A percentile compares a stretch with the other conserved stretches of the same genome.
Evolutionary conservation across 2,113 vertebrate genomes (phyloP).

Genomic region (Nothoprocta pentlandii): DNA sequence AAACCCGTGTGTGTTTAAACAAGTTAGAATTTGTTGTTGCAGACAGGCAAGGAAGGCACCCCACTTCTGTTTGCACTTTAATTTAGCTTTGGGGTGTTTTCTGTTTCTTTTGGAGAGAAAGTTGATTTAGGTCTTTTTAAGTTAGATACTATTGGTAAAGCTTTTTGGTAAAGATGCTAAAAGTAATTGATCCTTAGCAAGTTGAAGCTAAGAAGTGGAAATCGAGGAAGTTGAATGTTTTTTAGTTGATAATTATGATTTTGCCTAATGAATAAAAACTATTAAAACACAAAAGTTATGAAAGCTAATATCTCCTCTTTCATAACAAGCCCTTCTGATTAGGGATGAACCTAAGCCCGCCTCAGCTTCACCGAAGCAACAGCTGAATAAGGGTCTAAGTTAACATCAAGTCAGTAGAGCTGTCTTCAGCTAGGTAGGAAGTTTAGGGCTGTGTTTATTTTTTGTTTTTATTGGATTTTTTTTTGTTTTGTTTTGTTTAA

Average conservation of each 20-base stretch:
- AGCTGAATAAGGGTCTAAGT: background rate
- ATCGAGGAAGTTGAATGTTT: background rate
- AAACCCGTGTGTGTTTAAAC: background rate
- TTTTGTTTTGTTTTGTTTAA: background rate
- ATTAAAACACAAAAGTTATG: background rate
- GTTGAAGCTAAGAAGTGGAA: background rate
- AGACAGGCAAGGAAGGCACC: background rate
- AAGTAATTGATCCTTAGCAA: background rate
- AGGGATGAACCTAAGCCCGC: background rate
- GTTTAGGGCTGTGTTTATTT: background rate
- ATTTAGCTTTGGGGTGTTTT: background rate
- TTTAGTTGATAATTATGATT: background rate
- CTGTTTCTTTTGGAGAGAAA: background rate
- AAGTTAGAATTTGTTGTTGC: background rate
- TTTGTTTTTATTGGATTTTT: background rate
- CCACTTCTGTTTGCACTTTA: rapidly evolving
- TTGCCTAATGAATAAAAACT: background rate
- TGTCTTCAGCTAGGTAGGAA: background rate
- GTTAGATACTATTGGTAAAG: background rate
- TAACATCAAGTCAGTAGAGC: background rate
- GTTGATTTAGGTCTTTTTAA: background rate
- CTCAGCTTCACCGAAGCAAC: background rate
- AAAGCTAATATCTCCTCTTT: background rate
- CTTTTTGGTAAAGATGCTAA: background rate
- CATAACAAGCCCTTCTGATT: background rate